Evolutionary conservation across 1,140 invertebrate genomes (phyloP).

Genomic region (Phymastichus coffea): DNA sequence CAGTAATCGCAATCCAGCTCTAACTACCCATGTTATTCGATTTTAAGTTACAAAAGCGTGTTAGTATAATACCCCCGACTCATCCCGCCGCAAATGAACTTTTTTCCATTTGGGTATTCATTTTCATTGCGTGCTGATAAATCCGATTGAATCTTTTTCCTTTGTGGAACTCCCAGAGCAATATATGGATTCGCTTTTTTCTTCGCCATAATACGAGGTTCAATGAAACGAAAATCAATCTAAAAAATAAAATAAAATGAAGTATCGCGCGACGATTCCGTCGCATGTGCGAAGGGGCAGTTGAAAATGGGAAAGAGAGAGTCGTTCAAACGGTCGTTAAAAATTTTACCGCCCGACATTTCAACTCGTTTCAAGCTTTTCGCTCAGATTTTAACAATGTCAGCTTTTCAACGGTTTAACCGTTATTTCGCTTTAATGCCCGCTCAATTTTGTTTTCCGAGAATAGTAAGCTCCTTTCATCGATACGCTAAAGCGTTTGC

Average conservation of each 20-base stretch:
- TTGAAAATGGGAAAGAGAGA: constrained; percentile 16
- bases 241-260: constrained; percentile 8
- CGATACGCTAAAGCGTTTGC: too few relatives aligned
- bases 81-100: constrained; percentile 2
- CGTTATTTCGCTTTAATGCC: constrained; percentile 4
- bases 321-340: constrained; percentile 20
- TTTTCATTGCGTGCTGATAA: constrained; percentile 11
- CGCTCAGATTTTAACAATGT: constrained; percentile 7
- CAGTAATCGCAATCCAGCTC: too few relatives aligned
- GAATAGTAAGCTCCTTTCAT: too few relatives aligned
- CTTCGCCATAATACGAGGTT: constrained; percentile 6
- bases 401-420: constrained; percentile 9
- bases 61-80: not conserved
- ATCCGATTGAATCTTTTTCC: constrained; percentile 13
- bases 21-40: too few relatives aligned
- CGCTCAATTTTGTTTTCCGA: not conserved
- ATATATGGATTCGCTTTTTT: constrained; percentile 6
- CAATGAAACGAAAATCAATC: constrained; percentile 27
- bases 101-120: constrained; percentile 6
- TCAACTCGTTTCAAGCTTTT: constrained; percentile 10
- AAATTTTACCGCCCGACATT: constrained; percentile 15
- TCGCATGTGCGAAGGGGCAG: not conserved
- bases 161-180: not conserved
- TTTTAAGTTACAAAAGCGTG: not conserved
- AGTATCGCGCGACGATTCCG: not conserved